Conservation (phyloP, 2,113 vertebrate genomes). For the Lagopus leucura region DNA sequence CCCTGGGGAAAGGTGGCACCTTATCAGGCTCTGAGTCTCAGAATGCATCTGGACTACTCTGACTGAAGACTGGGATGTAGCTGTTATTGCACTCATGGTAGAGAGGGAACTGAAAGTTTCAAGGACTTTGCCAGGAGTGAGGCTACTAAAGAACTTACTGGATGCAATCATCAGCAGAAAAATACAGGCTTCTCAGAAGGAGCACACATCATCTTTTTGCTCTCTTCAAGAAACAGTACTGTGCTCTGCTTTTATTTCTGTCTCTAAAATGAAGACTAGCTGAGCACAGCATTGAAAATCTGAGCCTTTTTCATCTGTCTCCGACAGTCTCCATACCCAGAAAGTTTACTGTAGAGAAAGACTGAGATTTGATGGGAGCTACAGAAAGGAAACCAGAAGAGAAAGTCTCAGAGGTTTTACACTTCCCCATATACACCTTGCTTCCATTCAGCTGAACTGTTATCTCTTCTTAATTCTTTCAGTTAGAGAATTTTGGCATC, state of each 20-base stretch:
- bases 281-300: background rate
- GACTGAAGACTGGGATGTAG: background rate
- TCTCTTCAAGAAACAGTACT: background rate
- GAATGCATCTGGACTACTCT: background rate
- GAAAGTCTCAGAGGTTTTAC: background rate
- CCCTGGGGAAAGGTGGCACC: background rate
- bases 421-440: background rate
- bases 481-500: background rate
- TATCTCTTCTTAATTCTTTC: background rate
- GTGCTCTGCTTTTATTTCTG: background rate
- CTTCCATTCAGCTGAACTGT: background rate
- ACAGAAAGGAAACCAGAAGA: background rate
- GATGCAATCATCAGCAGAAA: background rate
- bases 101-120: background rate
- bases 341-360: background rate
- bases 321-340: background rate
- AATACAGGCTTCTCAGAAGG: background rate
- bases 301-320: background rate
- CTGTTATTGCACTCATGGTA: accelerated
- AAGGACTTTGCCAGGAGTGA: background rate
- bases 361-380: background rate
- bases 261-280: background rate
- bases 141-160: background rate
- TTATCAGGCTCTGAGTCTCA: background rate
- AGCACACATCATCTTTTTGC: background rate